Base-by-base conservation (phyloP, 2,888 invertebrate species). In the Drosophila dives region DNA sequence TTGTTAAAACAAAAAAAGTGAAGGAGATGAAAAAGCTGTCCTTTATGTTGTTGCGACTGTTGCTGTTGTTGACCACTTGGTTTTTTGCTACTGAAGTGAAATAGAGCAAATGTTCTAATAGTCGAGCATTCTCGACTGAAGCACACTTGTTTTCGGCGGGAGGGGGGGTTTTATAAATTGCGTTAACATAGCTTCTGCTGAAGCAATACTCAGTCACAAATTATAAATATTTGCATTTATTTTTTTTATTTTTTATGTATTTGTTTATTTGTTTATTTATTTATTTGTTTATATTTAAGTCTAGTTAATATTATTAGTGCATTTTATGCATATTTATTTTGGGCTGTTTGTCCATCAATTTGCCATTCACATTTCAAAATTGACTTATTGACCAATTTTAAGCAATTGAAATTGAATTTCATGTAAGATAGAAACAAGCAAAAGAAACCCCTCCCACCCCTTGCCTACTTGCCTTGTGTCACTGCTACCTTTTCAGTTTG, bases 381-480 rank as follows among this genome's bases (percentile, higher is more conserved):
- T 40, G 59, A 29, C 51, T 32, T 54, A 40, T 69, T 59, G 58
- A 26, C 20, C 49, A 68, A 75, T 72, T 75, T 66, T 33, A 60
- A 50, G 60, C 48, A 63, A 66, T 62, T 50, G 53, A 59, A 77
- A 58, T 65, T 62, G 50, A 72, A 58, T 64, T 62, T 54, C 61
- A 40, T 59, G 29, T 50, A 29, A 55, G 56, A 69, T 50, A 68
- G 38, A 23, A 53, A 29, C 12, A 17, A 15, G 45, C 29, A n/a
- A n/a, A n/a, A n/a, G n/a, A n/a, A n/a, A n/a, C 29, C n/a, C 29
- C 17, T 5, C 5, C 32, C 12, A 23, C 2, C 12, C 15, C 2
- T 12, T 26, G 17, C 38, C 29, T 11, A 51, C 20, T 34, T 10
- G 11, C n/a, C n/a, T 26, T 54, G 50, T 77, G 55, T 55, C 72